A percentile compares a stretch with the other conserved stretches of the same genome.
phyloP scores from a whole-genome alignment of 1,140 invertebrate species.

The Plectus sambesii region DNA sequence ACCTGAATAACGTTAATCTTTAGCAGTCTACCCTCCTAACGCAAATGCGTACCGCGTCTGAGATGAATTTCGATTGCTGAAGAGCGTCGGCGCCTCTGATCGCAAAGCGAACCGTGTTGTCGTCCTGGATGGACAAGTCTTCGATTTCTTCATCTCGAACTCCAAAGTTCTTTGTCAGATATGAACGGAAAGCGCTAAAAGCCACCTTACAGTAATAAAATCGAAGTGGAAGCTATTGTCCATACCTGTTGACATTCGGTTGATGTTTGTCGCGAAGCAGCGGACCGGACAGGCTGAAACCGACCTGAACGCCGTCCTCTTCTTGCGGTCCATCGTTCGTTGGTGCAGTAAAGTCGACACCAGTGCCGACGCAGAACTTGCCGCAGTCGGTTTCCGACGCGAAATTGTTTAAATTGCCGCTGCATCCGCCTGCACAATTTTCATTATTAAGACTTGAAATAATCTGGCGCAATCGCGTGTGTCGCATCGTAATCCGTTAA shows the following conservation, averaged over 20 bases:
- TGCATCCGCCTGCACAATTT: too few relatives aligned
- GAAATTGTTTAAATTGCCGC: conserved; percentile 33
- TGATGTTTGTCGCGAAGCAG: conserved; percentile 18
- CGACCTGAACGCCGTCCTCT: conserved; percentile 25
- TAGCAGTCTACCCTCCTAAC: background rate
- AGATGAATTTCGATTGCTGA: conserved; percentile 28
- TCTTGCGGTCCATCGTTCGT: conserved; percentile 14
- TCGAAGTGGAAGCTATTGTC: background rate
- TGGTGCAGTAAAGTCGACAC: conserved; percentile 19
- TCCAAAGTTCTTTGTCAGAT: conserved; percentile 21
- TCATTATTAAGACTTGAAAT: too few relatives aligned
- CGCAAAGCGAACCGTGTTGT: conserved; percentile 32
- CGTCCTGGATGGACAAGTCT: conserved; percentile 28
- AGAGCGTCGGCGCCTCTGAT: conserved; percentile 26
- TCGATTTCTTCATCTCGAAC: conserved; percentile 20
- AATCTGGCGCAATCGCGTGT: too few relatives aligned
- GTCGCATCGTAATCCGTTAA: too few relatives aligned
- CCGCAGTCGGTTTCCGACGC: conserved; percentile 27
- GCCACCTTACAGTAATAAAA: too few relatives aligned
- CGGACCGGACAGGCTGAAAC: conserved; percentile 29
- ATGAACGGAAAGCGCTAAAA: conserved; percentile 18
- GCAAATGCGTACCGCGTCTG: conserved; percentile 21
- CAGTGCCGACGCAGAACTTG: conserved; percentile 30
- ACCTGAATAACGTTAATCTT: conserved; percentile 20
- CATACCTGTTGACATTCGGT: conserved; percentile 10